These are phyloP conservation scores for Caradrina clavipalpis DNA, from an alignment of 2,888 invertebrate species.

Conservation along the genomic window DNA sequence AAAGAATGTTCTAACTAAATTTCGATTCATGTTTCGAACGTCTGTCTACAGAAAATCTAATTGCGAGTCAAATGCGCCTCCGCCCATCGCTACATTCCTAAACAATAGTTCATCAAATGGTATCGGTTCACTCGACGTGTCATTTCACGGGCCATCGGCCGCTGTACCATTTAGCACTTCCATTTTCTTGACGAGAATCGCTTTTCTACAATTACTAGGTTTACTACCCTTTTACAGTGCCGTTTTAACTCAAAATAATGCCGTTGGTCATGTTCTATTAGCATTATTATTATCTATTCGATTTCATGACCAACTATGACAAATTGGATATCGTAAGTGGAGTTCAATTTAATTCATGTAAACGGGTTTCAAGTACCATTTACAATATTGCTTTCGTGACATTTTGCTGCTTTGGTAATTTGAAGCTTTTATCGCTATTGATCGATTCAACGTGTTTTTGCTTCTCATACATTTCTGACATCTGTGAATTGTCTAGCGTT, in stretches of 20 bases:
- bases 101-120: slow-evolving; percentile 83
- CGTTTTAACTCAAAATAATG: slow-evolving; percentile 22
- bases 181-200: slow-evolving; percentile 78
- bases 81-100: slow-evolving; percentile 73
- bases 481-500: slow-evolving; percentile 21
- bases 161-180: slow-evolving; percentile 83
- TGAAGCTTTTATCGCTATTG: slow-evolving; percentile 23
- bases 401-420: slow-evolving; percentile 18
- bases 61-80: slow-evolving; percentile 71
- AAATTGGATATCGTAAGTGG: slow-evolving; percentile 31
- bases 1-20: slow-evolving; percentile 31
- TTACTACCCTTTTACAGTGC: slow-evolving; percentile 52
- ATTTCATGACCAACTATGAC: slow-evolving; percentile 44
- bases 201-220: slow-evolving; percentile 71
- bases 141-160: slow-evolving; percentile 80
- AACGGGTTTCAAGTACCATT: slow-evolving; percentile 34
- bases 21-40: slow-evolving; percentile 31
- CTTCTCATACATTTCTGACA: slow-evolving; percentile 1
- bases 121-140: slow-evolving; percentile 71
- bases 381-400: slow-evolving; percentile 11
- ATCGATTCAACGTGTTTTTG: slow-evolving; percentile 4
- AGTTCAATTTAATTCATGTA: slow-evolving; percentile 50
- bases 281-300: slow-evolving; percentile 47
- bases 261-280: slow-evolving; percentile 35
- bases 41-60: slow-evolving; percentile 66